Evolutionary conservation across 2,113 vertebrate genomes (phyloP).

Genomic region (Euleptes europaea): DNA sequence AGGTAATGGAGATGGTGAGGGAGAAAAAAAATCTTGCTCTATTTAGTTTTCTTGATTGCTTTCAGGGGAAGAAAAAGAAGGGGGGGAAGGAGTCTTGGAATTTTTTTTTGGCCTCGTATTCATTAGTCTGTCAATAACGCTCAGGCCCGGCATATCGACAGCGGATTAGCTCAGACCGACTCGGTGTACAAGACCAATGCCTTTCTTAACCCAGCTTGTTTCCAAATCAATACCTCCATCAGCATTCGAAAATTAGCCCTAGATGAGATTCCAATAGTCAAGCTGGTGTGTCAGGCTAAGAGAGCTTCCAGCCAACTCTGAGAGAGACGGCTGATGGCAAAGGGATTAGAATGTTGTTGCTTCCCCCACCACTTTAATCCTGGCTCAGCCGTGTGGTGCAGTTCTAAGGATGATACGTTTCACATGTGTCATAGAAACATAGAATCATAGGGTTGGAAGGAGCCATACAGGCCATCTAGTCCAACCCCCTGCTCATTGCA

Average conservation of each 20-base stretch:
- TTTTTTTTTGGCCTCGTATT: conserved; percentile 57
- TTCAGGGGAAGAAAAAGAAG: conserved; percentile 43
- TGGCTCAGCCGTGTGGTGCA: neutral
- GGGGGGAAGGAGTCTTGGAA: conserved; percentile 18
- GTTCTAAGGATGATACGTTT: neutral
- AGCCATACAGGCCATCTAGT: too few relatives aligned
- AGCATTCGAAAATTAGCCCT: conserved; percentile 80
- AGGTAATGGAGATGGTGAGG: conserved; percentile 51
- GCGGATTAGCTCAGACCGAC: conserved; percentile 71
- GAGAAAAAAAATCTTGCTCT: conserved; percentile 1
- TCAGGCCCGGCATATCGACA: conserved; percentile 70
- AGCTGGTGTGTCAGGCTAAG: conserved; percentile 64
- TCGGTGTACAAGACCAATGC: conserved; percentile 74
- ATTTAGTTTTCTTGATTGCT: conserved; percentile 65
- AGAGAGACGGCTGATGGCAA: conserved; percentile 37
- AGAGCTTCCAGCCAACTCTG: conserved; percentile 60
- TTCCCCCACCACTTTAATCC: conserved; percentile 58
- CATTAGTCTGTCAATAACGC: conserved; percentile 76
- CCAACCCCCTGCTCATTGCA: too few relatives aligned
- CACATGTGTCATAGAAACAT: neutral
- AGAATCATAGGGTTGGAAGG: too few relatives aligned
- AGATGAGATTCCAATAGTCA: conserved; percentile 77
- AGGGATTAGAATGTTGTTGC: conserved; percentile 50
- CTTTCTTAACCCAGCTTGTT: conserved; percentile 78
- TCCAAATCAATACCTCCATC: conserved; percentile 80